Evolutionary conservation across 2,888 invertebrate species (phyloP).

Genomic region (Diarsia brunnea): DNA sequence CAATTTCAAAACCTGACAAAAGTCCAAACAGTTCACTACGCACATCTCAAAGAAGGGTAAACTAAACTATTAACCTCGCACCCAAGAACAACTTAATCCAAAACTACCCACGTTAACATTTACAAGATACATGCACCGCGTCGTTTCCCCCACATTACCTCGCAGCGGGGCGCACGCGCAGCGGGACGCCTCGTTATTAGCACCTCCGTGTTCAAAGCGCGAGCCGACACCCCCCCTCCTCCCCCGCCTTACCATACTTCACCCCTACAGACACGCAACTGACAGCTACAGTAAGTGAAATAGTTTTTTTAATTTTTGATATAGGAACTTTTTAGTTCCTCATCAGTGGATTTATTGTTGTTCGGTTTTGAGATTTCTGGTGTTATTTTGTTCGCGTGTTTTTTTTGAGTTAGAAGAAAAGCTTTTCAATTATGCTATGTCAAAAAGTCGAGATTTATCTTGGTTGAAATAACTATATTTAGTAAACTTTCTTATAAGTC

Average conservation of each 20-base stretch:
- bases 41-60: slow-evolving; percentile 1
- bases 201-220: slow-evolving; percentile 87
- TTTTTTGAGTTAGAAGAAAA: neutral
- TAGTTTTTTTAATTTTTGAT: slow-evolving; percentile 75
- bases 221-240: slow-evolving; percentile 55
- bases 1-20: neutral
- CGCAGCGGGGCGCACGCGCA: slow-evolving; percentile 85
- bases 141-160: slow-evolving; percentile 74
- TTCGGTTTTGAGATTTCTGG: slow-evolving; percentile 6
- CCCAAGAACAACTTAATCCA: slow-evolving; percentile 39
- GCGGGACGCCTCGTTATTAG: slow-evolving; percentile 89
- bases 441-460: neutral
- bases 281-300: slow-evolving; percentile 84
- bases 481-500: neutral
- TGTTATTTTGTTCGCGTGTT: neutral
- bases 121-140: slow-evolving; percentile 47
- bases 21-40: neutral
- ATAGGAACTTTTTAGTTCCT: slow-evolving; percentile 44
- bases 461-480: neutral
- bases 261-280: slow-evolving; percentile 66
- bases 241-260: slow-evolving; percentile 55
- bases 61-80: slow-evolving; percentile 3
- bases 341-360: slow-evolving; percentile 57
- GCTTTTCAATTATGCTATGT: neutral
- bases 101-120: slow-evolving; percentile 39